Evolutionary conservation across 2,113 vertebrate genomes (phyloP).

Genomic region (Eubucco bourcierii): DNA sequence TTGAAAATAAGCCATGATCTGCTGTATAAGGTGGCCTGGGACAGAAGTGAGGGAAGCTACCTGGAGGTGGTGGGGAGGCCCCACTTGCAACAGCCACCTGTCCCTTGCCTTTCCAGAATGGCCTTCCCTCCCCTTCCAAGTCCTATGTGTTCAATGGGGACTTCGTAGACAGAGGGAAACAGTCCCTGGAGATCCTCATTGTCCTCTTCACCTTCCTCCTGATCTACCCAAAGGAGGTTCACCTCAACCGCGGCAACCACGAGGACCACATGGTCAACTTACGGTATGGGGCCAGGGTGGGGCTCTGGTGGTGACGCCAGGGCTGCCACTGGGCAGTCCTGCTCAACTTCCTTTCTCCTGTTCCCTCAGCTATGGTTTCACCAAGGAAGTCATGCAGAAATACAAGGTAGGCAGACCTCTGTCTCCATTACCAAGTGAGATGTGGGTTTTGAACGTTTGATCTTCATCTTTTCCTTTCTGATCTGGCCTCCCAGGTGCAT

Average conservation of each 20-base stretch:
- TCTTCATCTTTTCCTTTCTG: background rate
- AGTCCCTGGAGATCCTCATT: constrained; percentile 91
- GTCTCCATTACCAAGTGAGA: background rate
- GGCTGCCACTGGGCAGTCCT: background rate
- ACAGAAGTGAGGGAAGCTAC: fast-evolving
- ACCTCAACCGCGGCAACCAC: constrained; percentile 92
- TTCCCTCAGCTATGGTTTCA: constrained; percentile 87
- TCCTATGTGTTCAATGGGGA: constrained; percentile 92
- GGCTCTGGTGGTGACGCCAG: fast-evolving
- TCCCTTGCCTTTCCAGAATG: constrained; percentile 79
- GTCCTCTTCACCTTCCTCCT: constrained; percentile 90
- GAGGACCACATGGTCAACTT: constrained; percentile 93
- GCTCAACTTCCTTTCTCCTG: constrained; percentile 22
- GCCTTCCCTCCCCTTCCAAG: constrained; percentile 88
- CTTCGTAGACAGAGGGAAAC: constrained; percentile 91
- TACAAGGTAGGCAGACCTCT: constrained; percentile 79
- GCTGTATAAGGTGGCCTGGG: background rate
- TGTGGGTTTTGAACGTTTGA: background rate
- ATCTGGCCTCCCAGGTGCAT: constrained; percentile 75
- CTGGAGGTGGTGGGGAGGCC: too few relatives aligned
- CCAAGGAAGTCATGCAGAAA: constrained; percentile 91
- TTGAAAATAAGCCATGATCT: background rate
- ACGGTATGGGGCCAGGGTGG: constrained; percentile 70
- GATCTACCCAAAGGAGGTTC: constrained; percentile 89
- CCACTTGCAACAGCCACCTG: background rate